Percentiles rank a stretch among this genome's conserved stretches.
These are phyloP conservation scores for Drosophila equinoxialis DNA, from an alignment of 1,140 invertebrate genomes.

Conservation along the genomic window DNA sequence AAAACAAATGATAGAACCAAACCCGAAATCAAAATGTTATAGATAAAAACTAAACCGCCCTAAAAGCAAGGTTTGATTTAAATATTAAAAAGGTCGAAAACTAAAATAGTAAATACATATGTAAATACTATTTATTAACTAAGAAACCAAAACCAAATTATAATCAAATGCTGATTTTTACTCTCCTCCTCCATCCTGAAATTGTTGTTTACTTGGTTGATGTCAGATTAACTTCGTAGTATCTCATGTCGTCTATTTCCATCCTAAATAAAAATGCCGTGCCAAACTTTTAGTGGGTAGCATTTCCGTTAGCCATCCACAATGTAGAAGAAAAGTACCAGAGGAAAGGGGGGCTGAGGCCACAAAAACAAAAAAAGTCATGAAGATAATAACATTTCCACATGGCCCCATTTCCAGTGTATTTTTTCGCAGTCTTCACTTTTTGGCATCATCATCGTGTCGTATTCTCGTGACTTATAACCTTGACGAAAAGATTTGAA, in stretches of 20 bases:
- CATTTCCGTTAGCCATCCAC: constrained; percentile 1
- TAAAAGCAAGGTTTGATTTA: no score
- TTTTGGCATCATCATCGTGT: constrained; percentile 11
- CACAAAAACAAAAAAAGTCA: not conserved
- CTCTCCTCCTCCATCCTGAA: not conserved
- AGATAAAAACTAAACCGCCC: no score
- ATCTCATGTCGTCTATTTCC: not conserved
- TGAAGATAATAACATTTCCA: constrained; percentile 10
- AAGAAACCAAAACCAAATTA: no score
- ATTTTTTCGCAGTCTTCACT: not conserved
- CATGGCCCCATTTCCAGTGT: constrained; percentile 5
- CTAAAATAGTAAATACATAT: no score
- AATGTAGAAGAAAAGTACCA: not conserved
- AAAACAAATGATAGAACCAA: no score
- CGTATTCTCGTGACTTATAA: constrained; percentile 8
- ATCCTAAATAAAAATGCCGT: not conserved
- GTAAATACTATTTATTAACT: no score
- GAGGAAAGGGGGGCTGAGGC: not conserved
- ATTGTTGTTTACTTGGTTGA: constrained; percentile 2
- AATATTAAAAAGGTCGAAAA: no score
- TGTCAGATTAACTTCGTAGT: not conserved
- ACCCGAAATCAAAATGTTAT: no score
- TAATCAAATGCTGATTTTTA: not conserved
- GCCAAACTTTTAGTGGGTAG: constrained; percentile 2
- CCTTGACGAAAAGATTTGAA: not conserved